These are phyloP conservation scores for Progne subis DNA, from an alignment of 2,113 vertebrate genomes.

Conservation along the genomic window DNA sequence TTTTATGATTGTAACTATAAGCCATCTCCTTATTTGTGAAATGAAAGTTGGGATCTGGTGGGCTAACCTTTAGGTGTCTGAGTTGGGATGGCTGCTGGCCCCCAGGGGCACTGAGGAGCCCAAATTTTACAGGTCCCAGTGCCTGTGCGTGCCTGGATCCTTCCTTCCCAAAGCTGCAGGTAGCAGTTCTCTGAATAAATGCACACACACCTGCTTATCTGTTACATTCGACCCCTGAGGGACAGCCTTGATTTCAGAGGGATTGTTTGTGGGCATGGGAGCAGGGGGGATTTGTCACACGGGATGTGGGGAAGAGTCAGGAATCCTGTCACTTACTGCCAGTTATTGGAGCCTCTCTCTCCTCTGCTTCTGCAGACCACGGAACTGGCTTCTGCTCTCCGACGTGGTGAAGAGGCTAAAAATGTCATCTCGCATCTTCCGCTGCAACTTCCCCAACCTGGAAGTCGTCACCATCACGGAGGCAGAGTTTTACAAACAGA, in stretches of 20 bases:
- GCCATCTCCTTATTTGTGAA: background rate
- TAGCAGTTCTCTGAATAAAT: background rate
- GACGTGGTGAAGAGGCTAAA: conserved; percentile 89
- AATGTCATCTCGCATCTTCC: conserved; percentile 88
- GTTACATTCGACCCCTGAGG: accelerated
- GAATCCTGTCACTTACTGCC: background rate
- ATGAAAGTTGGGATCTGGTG: background rate
- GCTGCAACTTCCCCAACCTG: conserved; percentile 88
- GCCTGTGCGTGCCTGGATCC: background rate
- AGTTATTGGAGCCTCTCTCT: background rate
- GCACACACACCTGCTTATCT: accelerated
- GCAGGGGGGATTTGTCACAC: background rate
- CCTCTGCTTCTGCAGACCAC: conserved; percentile 75
- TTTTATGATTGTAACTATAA: background rate
- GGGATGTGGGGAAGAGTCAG: accelerated
- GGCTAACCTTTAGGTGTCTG: accelerated
- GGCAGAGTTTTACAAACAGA: conserved; percentile 92
- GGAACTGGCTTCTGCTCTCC: conserved; percentile 92
- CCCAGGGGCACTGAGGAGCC: accelerated
- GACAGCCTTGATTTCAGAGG: background rate
- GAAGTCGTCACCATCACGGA: conserved; percentile 90
- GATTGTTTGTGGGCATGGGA: accelerated
- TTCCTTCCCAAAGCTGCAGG: background rate
- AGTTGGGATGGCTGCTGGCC: background rate
- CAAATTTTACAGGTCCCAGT: background rate